Conservation (phyloP, 2,888 invertebrate species). For the Harmothoe impar region DNA sequence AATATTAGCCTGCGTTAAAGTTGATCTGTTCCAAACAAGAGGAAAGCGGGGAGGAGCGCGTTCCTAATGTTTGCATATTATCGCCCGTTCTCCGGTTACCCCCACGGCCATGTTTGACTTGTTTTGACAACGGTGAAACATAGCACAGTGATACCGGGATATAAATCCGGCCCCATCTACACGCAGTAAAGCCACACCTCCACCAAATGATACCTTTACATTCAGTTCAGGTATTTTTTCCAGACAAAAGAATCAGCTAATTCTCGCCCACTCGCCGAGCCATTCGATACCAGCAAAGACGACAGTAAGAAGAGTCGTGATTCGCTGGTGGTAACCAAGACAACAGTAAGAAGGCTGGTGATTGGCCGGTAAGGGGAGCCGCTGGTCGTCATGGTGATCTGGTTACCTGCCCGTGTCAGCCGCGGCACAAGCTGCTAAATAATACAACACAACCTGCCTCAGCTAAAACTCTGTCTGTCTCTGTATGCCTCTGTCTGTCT, state of each 20-base stretch:
- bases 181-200: background rate
- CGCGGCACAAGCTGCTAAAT: background rate
- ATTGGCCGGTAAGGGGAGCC: background rate
- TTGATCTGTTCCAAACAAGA: conserved; percentile 42
- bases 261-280: background rate
- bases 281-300: background rate
- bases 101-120: background rate
- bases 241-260: background rate
- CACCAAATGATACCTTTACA: no score
- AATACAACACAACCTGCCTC: background rate
- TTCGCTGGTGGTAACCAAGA: conserved; percentile 3
- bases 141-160: background rate
- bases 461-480: background rate
- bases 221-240: background rate
- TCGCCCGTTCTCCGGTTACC: conserved; percentile 20
- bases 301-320: conserved; percentile 9
- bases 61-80: conserved; percentile 32
- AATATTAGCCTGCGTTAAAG: conserved; percentile 46
- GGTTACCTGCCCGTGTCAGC: conserved; percentile 24
- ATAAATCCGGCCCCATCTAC: background rate
- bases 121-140: conserved; percentile 45
- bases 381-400: conserved; percentile 24
- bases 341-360: background rate
- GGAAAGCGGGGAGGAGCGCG: background rate
- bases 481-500: background rate